Evolutionary conservation across 2,113 vertebrate genomes (phyloP).

Genomic region (Neolamprologus caudopunctatus): DNA sequence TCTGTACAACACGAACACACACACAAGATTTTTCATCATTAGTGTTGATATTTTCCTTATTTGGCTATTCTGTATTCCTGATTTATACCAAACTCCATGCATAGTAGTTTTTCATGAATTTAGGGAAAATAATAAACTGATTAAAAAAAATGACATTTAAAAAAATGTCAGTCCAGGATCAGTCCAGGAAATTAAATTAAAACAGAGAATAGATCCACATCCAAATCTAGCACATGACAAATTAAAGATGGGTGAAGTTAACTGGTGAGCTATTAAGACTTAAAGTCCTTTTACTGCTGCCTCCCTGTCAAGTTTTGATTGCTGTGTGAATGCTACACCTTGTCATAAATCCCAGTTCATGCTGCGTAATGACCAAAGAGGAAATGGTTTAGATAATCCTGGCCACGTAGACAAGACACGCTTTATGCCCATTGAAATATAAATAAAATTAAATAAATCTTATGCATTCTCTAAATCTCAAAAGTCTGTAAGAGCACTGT

Average conservation of each 20-base stretch:
- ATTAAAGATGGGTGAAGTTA: not conserved
- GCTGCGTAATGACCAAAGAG: not conserved
- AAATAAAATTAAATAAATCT: not conserved
- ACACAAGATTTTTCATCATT: not conserved
- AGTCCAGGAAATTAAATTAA: not conserved
- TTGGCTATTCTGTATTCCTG: not conserved
- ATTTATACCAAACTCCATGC: not conserved
- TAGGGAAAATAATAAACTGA: not conserved
- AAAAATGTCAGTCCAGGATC: not conserved
- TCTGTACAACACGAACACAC: conserved; percentile 56
- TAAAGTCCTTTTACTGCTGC: conserved; percentile 43
- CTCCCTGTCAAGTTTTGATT: conserved; percentile 13
- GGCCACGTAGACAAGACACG: not conserved
- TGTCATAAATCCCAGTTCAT: conserved; percentile 15
- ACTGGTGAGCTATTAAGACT: conserved; percentile 48
- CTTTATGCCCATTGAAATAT: not conserved
- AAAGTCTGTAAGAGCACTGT: not conserved
- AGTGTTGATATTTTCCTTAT: not conserved
- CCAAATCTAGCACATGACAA: not conserved
- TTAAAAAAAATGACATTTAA: not conserved
- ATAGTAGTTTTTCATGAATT: not conserved
- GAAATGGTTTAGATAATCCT: not conserved
- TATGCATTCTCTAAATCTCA: not conserved
- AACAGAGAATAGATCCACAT: not conserved
- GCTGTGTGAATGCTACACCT: not conserved